phyloP scores from a whole-genome alignment of 2,888 invertebrate species.

The Gryllus longicercus region DNA sequence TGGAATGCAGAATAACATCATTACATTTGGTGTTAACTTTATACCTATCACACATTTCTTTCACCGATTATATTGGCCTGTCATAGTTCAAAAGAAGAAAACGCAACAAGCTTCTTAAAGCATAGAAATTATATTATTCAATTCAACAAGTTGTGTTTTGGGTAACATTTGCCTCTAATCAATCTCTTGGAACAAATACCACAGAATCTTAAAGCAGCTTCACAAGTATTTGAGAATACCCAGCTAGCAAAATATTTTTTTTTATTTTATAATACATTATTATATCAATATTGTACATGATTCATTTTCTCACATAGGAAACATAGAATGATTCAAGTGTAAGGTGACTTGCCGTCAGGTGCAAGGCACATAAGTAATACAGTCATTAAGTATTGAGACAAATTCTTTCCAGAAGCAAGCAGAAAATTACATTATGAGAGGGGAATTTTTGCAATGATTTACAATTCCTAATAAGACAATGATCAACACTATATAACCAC shows the following conservation, averaged over 20 bases:
- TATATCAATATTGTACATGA: constrained; percentile 3
- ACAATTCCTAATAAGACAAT: not conserved
- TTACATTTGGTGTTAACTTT: not conserved
- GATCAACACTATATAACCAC: no score
- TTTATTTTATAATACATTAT: not conserved
- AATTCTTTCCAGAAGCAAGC: not conserved
- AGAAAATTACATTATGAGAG: not conserved
- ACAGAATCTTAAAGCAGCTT: constrained; percentile 3
- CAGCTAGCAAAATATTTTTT: not conserved
- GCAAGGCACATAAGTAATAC: not conserved
- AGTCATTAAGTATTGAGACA: constrained; percentile 17
- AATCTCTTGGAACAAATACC: constrained; percentile 21
- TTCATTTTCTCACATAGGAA: constrained; percentile 6
- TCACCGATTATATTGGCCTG: not conserved
- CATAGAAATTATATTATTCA: constrained; percentile 1
- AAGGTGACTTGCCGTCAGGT: not conserved
- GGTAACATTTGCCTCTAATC: not conserved
- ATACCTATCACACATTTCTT: not conserved
- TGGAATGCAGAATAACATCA: not conserved
- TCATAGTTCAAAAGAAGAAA: not conserved
- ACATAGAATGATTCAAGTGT: not conserved
- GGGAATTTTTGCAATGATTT: not conserved
- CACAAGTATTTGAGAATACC: not conserved
- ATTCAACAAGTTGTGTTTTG: not conserved
- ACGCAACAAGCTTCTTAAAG: not conserved